Percentiles rank a stretch among this genome's conserved stretches.
Evolutionary conservation across 2,888 invertebrate genomes (phyloP).

Genomic region (Enchytraeus crypticus): DNA sequence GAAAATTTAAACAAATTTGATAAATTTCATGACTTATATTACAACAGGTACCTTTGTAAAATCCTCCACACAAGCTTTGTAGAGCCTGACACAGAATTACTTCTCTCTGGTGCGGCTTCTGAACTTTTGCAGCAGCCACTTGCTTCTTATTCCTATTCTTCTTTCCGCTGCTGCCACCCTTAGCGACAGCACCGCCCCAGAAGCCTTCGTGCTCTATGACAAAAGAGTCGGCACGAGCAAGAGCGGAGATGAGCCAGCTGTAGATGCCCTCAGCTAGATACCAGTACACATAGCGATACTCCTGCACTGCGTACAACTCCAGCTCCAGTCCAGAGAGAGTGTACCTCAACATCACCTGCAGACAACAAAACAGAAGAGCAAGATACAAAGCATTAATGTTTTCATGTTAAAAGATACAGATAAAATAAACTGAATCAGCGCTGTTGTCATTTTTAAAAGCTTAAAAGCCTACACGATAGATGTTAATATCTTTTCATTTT

Average conservation of each 20-base stretch:
- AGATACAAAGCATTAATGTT: too few relatives aligned
- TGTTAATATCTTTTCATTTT: too few relatives aligned
- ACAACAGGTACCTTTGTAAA: constrained; percentile 63
- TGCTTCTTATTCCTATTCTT: constrained; percentile 54
- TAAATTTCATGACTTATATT: too few relatives aligned
- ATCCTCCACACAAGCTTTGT: constrained; percentile 88
- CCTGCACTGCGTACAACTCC: constrained; percentile 88
- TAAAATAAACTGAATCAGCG: too few relatives aligned
- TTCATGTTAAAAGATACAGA: too few relatives aligned
- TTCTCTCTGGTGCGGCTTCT: constrained; percentile 75
- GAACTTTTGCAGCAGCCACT: constrained; percentile 51
- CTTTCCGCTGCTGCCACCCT: constrained; percentile 28
- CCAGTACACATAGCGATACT: constrained; percentile 80
- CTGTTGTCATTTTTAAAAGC: too few relatives aligned
- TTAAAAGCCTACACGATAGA: too few relatives aligned
- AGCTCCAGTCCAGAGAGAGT: constrained; percentile 86
- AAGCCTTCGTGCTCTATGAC: constrained; percentile 66
- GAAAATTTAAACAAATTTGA: too few relatives aligned
- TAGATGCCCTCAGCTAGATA: constrained; percentile 73
- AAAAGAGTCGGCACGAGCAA: constrained; percentile 78
- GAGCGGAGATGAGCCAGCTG: constrained; percentile 82
- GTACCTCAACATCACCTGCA: constrained; percentile 72
- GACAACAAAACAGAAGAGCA: too few relatives aligned
- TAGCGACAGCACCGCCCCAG: constrained; percentile 41
- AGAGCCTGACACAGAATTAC: constrained; percentile 74